Percentiles rank a stretch among this genome's conserved stretches.
Conservation (phyloP, 2,797 vertebrate genomes). For the Ctenosaura bakeri region DNA sequence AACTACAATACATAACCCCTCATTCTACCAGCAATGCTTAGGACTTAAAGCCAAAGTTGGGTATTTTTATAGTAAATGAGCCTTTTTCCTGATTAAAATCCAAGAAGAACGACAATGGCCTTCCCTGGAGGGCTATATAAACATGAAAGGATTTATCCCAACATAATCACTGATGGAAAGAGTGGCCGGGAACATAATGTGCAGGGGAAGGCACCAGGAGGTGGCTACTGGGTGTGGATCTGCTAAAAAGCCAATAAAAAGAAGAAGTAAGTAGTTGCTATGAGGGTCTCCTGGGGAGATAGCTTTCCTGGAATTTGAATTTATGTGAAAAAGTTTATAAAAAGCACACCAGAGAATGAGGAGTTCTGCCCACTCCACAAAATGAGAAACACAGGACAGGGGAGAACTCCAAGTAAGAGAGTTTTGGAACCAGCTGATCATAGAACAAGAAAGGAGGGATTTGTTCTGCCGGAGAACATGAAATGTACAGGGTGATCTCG, state of each 20-base stretch:
- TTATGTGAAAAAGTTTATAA: constrained; percentile 50
- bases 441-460: not conserved
- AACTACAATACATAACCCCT: no score
- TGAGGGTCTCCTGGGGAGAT: constrained; percentile 69
- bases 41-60: constrained; percentile 49
- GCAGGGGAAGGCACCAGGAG: constrained; percentile 62
- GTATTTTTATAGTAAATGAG: constrained; percentile 63
- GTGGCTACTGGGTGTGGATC: constrained; percentile 70
- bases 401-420: no score
- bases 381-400: not conserved
- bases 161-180: constrained; percentile 70
- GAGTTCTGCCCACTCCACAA: not conserved
- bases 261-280: constrained; percentile 65
- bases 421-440: not conserved
- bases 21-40: no score
- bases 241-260: constrained; percentile 65
- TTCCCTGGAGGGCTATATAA: constrained; percentile 49
- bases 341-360: not conserved
- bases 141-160: constrained; percentile 72
- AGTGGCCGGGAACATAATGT: constrained; percentile 45
- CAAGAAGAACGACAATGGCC: constrained; percentile 56
- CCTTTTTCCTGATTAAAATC: constrained; percentile 57
- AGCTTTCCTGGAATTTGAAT: constrained; percentile 82
- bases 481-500: not conserved
- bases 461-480: not conserved